phyloP scores from a whole-genome alignment of 1,140 invertebrate genomes.

The Eupeodes corollae region DNA sequence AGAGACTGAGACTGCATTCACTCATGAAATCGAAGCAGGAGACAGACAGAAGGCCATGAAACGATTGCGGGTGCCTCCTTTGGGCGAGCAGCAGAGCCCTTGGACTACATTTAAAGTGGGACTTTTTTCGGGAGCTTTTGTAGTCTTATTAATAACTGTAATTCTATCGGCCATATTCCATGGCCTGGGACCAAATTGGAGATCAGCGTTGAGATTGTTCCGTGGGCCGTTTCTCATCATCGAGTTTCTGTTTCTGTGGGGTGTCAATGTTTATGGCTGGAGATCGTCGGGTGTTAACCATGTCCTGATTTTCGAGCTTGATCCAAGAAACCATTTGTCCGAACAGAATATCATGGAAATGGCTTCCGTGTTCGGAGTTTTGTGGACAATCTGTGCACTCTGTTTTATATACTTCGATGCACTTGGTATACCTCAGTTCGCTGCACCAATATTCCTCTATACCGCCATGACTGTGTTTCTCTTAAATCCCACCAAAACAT shows the following conservation, averaged over 20 bases:
- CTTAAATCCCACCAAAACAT: conserved; percentile 68
- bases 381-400: conserved; percentile 65
- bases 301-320: conserved; percentile 86
- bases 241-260: conserved; percentile 74
- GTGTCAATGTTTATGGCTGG: conserved; percentile 85
- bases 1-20: conserved; percentile 74
- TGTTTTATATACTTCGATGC: conserved; percentile 56
- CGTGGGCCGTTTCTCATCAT: conserved; percentile 72
- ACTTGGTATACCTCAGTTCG: conserved; percentile 64
- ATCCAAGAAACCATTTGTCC: conserved; percentile 76
- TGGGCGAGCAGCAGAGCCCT: conserved; percentile 70
- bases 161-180: conserved; percentile 53
- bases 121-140: conserved; percentile 68
- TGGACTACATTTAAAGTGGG: conserved; percentile 81
- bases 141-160: conserved; percentile 63
- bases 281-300: conserved; percentile 71
- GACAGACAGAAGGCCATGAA: conserved; percentile 81
- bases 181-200: conserved; percentile 35
- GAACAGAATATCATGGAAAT: conserved; percentile 84
- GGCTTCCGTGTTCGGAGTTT: conserved; percentile 69
- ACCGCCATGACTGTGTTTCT: conserved; percentile 60
- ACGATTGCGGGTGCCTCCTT: conserved; percentile 68
- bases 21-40: conserved; percentile 69
- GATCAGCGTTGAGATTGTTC: conserved; percentile 56
- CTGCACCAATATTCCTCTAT: conserved; percentile 63